These are phyloP conservation scores for Garra rufa DNA, from an alignment of 2,113 vertebrate genomes.

Conservation along the genomic window DNA sequence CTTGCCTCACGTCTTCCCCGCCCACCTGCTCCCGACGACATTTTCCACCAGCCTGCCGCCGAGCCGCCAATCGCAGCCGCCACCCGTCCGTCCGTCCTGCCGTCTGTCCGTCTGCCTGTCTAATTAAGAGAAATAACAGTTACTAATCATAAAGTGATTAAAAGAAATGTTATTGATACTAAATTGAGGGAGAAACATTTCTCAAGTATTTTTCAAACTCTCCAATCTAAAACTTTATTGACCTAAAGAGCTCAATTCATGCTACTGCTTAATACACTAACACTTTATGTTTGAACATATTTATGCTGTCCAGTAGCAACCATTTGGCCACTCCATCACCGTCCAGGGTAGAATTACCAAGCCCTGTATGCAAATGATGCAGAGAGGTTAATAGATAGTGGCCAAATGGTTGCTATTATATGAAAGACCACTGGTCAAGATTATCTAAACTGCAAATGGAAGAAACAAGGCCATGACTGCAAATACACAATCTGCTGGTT, in stretches of 20 bases:
- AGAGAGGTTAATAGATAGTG: constrained; percentile 34
- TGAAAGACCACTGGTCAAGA: constrained; percentile 33
- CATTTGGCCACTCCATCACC: background rate
- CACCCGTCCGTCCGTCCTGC: constrained; percentile 82
- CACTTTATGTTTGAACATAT: constrained; percentile 1
- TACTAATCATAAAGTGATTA: background rate
- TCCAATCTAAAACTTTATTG: background rate
- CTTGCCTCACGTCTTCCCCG: constrained; percentile 74
- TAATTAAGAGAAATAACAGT: constrained; percentile 52
- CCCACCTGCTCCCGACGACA: constrained; percentile 83
- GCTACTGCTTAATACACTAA: background rate
- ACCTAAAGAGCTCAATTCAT: background rate
- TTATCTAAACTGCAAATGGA: background rate
- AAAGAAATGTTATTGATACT: background rate
- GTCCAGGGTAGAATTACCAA: constrained; percentile 20
- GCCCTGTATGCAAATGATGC: constrained; percentile 34
- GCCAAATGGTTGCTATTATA: constrained; percentile 37
- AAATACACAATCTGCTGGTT: background rate
- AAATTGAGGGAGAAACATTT: background rate
- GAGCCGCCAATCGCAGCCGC: constrained; percentile 81
- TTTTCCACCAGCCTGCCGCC: constrained; percentile 86
- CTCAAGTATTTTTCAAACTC: background rate
- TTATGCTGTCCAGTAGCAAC: constrained; percentile 35
- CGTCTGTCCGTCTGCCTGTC: constrained; percentile 81
- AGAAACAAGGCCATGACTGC: background rate